Conservation (phyloP, 1,140 invertebrate species). For the Sitobion miscanthi region DNA sequence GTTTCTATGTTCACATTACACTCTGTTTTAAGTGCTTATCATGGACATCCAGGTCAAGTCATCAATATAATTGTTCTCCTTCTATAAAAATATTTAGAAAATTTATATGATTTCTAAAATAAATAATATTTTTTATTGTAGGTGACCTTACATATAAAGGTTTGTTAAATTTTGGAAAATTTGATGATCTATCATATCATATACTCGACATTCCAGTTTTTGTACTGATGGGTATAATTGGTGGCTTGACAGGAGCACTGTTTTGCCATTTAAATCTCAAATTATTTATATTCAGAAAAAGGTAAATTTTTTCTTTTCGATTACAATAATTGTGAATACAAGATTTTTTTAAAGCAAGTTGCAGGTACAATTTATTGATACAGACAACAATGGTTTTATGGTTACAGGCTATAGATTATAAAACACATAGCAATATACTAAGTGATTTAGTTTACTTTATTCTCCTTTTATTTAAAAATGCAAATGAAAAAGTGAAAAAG, state of each 20-base stretch:
- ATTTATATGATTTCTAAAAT: neutral
- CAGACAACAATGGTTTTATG: no score
- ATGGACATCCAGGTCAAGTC: constrained; percentile 80
- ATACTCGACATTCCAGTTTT: constrained; percentile 92
- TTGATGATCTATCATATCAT: constrained; percentile 86
- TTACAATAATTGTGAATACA: no score
- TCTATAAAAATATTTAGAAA: neutral
- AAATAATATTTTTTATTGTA: constrained; percentile 59
- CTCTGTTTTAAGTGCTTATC: constrained; percentile 86
- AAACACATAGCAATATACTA: no score
- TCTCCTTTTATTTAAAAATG: no score
- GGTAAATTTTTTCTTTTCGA: constrained; percentile 64
- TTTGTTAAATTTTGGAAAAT: constrained; percentile 96
- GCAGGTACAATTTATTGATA: no score
- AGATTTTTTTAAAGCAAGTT: no score
- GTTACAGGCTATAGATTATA: no score
- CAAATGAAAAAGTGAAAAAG: no score
- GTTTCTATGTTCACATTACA: constrained; percentile 97
- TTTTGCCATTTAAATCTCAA: constrained; percentile 94
- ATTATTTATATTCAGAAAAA: constrained; percentile 85
- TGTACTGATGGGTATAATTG: constrained; percentile 85
- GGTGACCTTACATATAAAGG: constrained; percentile 72
- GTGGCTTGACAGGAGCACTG: constrained; percentile 87
- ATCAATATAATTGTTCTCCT: constrained; percentile 64
- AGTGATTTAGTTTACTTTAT: no score